These are phyloP conservation scores for Drosophila prolongata DNA, from an alignment of 2,888 invertebrate species.

Conservation along the genomic window DNA sequence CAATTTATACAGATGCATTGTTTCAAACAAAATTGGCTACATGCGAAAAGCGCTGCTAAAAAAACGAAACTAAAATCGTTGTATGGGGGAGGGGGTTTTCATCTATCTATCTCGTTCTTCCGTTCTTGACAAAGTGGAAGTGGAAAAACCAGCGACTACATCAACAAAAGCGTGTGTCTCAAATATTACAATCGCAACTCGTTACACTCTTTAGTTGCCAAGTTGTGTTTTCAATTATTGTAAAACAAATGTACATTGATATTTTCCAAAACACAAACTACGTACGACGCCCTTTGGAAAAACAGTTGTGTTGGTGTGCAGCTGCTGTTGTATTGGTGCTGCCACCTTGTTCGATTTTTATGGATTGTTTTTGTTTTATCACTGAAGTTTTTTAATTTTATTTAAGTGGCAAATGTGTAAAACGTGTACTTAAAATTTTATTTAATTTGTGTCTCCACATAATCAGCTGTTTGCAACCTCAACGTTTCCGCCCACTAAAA, in stretches of 20 bases:
- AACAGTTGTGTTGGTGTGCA: conserved; percentile 11
- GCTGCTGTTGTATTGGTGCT: conserved; percentile 22
- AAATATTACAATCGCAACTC: conserved; percentile 8
- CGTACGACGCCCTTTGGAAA: conserved; percentile 61
- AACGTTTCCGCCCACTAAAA: conserved; percentile 23
- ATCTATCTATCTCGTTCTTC: conserved; percentile 7
- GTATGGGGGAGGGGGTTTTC: conserved; percentile 17
- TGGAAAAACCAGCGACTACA: conserved; percentile 41
- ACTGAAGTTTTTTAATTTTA: conserved; percentile 15
- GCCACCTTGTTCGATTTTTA: conserved; percentile 65
- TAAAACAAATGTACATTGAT: conserved; percentile 6
- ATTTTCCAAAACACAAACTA: conserved; percentile 32
- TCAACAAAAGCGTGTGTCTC: conserved; percentile 26
- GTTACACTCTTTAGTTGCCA: conserved; percentile 1
- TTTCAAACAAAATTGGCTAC: conserved; percentile 18
- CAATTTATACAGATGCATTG: conserved; percentile 32
- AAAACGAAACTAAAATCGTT: conserved; percentile 28
- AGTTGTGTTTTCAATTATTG: conserved; percentile 12
- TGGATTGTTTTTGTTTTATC: conserved; percentile 25
- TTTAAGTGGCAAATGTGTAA: conserved; percentile 32
- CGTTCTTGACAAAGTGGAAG: conserved; percentile 26
- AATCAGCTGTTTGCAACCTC: conserved; percentile 41
- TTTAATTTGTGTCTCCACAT: conserved; percentile 35
- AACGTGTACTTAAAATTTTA: conserved; percentile 28
- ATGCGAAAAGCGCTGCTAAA: conserved; percentile 10